Conservation (phyloP, 2,888 invertebrate genomes). For the Orthonychiurus folsomi region DNA sequence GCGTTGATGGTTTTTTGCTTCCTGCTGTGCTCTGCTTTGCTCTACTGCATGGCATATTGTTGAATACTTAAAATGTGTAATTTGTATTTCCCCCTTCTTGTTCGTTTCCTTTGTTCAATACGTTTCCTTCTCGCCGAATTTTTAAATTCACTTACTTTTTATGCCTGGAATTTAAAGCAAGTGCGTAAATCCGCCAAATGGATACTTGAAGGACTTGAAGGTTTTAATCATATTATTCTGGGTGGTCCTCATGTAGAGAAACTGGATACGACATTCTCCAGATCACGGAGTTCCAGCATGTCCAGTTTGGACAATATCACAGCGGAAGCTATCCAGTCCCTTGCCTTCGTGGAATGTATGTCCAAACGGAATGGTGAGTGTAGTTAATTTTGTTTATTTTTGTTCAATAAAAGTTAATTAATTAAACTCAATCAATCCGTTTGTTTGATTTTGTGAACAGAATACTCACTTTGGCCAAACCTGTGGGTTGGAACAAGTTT, state of each 20-base stretch:
- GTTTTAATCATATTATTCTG: too few relatives aligned
- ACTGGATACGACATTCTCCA: conserved; percentile 90
- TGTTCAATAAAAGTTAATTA: background rate
- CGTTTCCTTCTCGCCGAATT: too few relatives aligned
- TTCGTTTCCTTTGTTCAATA: too few relatives aligned
- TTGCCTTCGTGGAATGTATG: conserved; percentile 92
- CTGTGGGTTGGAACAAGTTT: conserved; percentile 96
- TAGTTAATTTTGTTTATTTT: background rate
- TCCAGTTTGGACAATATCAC: conserved; percentile 95
- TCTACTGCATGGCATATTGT: too few relatives aligned
- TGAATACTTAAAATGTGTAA: too few relatives aligned
- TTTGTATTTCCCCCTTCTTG: too few relatives aligned
- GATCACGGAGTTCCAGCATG: conserved; percentile 94
- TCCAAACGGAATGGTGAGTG: conserved; percentile 81
- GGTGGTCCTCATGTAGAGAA: conserved; percentile 64
- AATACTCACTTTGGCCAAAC: conserved; percentile 54
- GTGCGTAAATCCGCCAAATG: too few relatives aligned
- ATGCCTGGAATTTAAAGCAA: too few relatives aligned
- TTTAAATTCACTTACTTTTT: too few relatives aligned
- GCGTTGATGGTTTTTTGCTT: too few relatives aligned
- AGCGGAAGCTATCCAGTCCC: conserved; percentile 89
- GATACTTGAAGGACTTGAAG: too few relatives aligned
- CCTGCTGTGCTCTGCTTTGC: too few relatives aligned
- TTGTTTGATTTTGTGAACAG: background rate
- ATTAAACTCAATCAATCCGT: background rate